These are phyloP conservation scores for Sternotherus odoratus DNA, from an alignment of 2,797 vertebrate species.

Conservation along the genomic window DNA sequence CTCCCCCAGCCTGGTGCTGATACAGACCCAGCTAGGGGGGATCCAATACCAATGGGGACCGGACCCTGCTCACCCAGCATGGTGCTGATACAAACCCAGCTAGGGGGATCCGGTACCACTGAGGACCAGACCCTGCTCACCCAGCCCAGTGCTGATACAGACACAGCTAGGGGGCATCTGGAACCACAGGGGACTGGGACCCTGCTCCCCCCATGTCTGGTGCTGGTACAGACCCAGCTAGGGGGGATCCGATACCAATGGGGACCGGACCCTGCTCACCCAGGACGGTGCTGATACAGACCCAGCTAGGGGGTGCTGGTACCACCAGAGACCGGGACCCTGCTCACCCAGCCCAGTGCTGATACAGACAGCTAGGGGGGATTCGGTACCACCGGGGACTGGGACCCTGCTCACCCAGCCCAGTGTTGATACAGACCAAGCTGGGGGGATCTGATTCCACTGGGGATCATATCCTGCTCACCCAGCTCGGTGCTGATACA, in stretches of 20 bases:
- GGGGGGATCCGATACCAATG: no score
- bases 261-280: no score
- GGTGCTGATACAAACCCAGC: no score
- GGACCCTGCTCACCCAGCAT: rapidly evolving
- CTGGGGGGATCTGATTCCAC: not conserved
- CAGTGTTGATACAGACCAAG: not conserved
- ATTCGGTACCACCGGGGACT: not conserved
- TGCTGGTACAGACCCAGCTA: not conserved
- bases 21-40: not conserved
- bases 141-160: not conserved
- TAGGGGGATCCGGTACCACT: no score
- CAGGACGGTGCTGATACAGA: no score
- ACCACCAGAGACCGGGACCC: not conserved
- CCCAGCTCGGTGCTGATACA: rapidly evolving
- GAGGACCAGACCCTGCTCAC: not conserved
- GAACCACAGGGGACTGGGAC: not conserved
- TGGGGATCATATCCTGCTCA: not conserved
- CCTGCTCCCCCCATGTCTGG: not conserved
- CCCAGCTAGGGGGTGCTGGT: no score
- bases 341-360: not conserved
- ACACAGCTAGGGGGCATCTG: not conserved
- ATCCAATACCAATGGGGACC: not conserved
- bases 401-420: not conserved
- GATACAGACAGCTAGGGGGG: no score
- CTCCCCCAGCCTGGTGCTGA: no score